phyloP scores from a whole-genome alignment of 2,888 invertebrate species.

The Perdita meconis region DNA sequence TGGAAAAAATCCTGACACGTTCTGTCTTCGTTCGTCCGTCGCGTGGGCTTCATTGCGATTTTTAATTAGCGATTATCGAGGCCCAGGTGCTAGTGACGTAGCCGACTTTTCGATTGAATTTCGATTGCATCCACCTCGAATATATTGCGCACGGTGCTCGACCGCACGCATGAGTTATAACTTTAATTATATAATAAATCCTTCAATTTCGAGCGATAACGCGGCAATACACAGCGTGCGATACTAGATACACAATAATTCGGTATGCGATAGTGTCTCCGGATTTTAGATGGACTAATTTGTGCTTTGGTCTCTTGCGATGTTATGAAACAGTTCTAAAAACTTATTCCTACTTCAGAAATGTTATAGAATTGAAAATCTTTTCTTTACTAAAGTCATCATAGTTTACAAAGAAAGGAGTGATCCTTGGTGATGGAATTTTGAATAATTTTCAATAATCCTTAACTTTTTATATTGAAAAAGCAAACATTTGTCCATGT shows the following conservation, averaged over 20 bases:
- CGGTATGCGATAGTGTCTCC: slow-evolving; percentile 19
- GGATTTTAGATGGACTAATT: slow-evolving; percentile 12
- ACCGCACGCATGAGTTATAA: slow-evolving; percentile 53
- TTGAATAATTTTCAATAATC: no score
- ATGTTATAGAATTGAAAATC: neutral
- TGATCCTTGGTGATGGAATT: neutral
- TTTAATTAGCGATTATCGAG: slow-evolving; percentile 61
- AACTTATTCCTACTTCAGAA: neutral
- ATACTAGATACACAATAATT: no score
- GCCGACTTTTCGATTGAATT: slow-evolving; percentile 43
- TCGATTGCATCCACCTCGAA: slow-evolving; percentile 38
- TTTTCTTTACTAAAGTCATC: no score
- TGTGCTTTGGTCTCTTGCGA: neutral
- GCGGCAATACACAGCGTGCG: neutral
- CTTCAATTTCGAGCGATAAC: slow-evolving; percentile 40
- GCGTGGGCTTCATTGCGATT: slow-evolving; percentile 42
- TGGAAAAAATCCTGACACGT: slow-evolving; percentile 56
- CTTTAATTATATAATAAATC: slow-evolving; percentile 58
- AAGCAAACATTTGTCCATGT: no score
- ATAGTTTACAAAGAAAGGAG: no score
- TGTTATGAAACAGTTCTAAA: slow-evolving; percentile 13
- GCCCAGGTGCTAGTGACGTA: slow-evolving; percentile 53
- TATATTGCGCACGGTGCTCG: slow-evolving; percentile 21
- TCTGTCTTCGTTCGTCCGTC: slow-evolving; percentile 7
- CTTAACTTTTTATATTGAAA: no score